Evolutionary conservation across 2,113 vertebrate species (phyloP).

Genomic region (Tragelaphus imberbis): DNA sequence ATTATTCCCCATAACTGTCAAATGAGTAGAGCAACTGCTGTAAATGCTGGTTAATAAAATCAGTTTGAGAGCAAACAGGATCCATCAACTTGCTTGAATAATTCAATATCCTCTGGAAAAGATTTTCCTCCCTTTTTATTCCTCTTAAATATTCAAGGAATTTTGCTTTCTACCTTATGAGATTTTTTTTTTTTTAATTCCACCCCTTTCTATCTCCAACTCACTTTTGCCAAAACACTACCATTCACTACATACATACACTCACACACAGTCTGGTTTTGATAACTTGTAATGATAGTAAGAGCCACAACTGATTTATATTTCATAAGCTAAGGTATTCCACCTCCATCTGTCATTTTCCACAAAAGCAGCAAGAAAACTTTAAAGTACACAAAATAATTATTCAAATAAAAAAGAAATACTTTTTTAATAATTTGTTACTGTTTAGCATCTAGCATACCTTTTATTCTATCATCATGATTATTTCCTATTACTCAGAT

Average conservation of each 20-base stretch:
- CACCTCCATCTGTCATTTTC: background rate
- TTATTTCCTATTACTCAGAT: conserved; percentile 49
- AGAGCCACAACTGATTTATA: background rate
- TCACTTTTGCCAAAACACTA: background rate
- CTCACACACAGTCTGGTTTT: background rate
- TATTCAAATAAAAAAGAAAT: background rate
- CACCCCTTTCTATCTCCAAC: background rate
- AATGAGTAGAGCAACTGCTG: background rate
- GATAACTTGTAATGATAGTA: background rate
- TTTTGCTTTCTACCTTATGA: background rate
- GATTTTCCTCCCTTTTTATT: background rate
- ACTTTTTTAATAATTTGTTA: background rate
- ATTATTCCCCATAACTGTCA: conserved; percentile 11
- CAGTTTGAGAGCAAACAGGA: background rate
- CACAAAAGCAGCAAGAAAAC: background rate
- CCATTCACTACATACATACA: rapidly evolving
- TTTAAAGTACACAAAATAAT: background rate
- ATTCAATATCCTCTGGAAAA: background rate
- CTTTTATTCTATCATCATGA: conserved; percentile 31
- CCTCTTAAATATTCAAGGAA: background rate
- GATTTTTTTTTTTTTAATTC: background rate
- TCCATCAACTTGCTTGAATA: background rate
- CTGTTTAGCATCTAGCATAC: background rate
- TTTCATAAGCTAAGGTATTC: background rate
- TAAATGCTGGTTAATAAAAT: background rate